A percentile compares a stretch with the other conserved stretches of the same genome.
Conservation (phyloP, 2,888 invertebrate species). For the Ornithoptera alexandrae region DNA sequence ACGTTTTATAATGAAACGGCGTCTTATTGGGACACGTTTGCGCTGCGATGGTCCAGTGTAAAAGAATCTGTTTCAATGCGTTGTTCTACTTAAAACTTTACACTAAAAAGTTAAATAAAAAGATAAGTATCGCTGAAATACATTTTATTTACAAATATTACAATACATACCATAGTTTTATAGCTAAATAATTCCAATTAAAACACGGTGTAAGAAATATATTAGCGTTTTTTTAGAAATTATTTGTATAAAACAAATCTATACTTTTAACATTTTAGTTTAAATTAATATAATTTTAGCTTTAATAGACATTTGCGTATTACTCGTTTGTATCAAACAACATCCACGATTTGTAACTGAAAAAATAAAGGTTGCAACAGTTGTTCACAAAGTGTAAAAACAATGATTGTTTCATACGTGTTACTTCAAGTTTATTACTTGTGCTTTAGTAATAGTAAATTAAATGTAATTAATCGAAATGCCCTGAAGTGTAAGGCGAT, state of each 20-base stretch:
- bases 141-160: background rate
- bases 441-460: background rate
- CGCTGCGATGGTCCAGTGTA: background rate
- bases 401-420: background rate
- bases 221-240: too few relatives aligned
- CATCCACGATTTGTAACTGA: too few relatives aligned
- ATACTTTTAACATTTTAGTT: too few relatives aligned
- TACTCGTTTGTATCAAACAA: too few relatives aligned
- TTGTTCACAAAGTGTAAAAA: too few relatives aligned
- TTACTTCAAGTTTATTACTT: too few relatives aligned
- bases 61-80: background rate
- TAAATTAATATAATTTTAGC: too few relatives aligned
- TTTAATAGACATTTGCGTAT: too few relatives aligned
- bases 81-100: background rate
- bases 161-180: background rate
- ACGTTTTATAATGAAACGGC: slow-evolving; percentile 19
- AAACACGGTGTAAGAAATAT: too few relatives aligned
- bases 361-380: too few relatives aligned
- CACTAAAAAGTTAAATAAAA: background rate
- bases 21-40: slow-evolving; percentile 8
- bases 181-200: background rate
- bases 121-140: background rate
- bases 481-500: background rate
- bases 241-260: too few relatives aligned
- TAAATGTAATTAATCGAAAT: background rate